Evolutionary conservation across 1,140 invertebrate genomes (phyloP).

Genomic region (Euglossa dilemma): DNA sequence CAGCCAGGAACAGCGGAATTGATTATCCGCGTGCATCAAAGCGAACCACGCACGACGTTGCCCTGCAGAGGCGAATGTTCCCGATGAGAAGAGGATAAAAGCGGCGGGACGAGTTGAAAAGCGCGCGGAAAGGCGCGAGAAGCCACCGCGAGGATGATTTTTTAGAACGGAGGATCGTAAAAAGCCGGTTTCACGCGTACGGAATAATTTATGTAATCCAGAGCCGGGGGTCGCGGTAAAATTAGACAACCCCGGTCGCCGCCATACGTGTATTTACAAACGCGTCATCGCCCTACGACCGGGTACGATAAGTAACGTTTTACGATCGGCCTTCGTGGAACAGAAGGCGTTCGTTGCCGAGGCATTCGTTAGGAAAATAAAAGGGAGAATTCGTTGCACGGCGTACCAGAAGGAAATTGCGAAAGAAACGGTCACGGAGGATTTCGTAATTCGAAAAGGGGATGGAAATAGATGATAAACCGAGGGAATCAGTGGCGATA

Average conservation of each 20-base stretch:
- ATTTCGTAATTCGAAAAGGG: too few relatives aligned
- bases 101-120: not conserved
- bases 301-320: conserved; percentile 10
- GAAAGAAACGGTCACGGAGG: not conserved
- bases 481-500: too few relatives aligned
- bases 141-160: not conserved
- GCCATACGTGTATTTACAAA: conserved; percentile 16
- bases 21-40: conserved; percentile 13
- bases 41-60: not conserved
- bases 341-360: not conserved
- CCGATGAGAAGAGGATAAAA: not conserved
- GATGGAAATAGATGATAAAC: too few relatives aligned
- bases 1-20: not conserved
- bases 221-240: conserved; percentile 54
- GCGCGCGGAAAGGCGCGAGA: not conserved
- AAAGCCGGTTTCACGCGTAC: conserved; percentile 55
- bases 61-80: conserved; percentile 22
- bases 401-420: not conserved
- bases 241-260: conserved; percentile 53
- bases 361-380: not conserved
- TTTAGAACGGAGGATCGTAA: conserved; percentile 48
- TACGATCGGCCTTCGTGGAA: not conserved
- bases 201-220: conserved; percentile 63
- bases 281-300: not conserved
- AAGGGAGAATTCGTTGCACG: too few relatives aligned